Percentiles rank a stretch among this genome's conserved stretches.
Evolutionary conservation across 2,888 invertebrate genomes (phyloP).

Genomic region (Vanessa cardui): DNA sequence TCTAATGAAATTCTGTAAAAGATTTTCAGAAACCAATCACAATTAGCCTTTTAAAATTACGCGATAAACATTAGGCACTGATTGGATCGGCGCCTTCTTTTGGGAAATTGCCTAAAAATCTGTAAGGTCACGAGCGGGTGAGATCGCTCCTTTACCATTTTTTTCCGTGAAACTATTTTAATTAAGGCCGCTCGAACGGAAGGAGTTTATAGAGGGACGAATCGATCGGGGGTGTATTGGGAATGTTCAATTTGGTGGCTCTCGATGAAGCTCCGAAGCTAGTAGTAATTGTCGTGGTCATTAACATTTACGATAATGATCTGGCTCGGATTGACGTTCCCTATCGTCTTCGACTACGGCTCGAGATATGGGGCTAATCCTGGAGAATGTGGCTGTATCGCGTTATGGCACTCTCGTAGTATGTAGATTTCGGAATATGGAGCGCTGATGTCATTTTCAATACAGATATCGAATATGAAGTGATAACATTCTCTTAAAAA

Average conservation of each 20-base stretch:
- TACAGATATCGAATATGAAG: constrained; percentile 3
- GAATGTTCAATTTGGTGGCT: constrained; percentile 69
- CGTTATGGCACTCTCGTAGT: constrained; percentile 27
- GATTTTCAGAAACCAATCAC: constrained; percentile 36
- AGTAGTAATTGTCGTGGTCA: constrained; percentile 75
- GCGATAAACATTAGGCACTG: constrained; percentile 39
- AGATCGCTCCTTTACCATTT: constrained; percentile 63
- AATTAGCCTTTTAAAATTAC: constrained; percentile 37
- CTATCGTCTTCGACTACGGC: constrained; percentile 63
- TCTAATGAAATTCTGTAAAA: constrained; percentile 10
- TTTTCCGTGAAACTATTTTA: constrained; percentile 75
- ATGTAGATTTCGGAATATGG: constrained; percentile 38
- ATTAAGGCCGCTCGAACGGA: constrained; percentile 70
- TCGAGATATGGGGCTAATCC: constrained; percentile 59
- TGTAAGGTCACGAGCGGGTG: constrained; percentile 51
- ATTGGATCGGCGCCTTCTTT: constrained; percentile 44
- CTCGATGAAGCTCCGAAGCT: constrained; percentile 62
- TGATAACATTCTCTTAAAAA: too few relatives aligned
- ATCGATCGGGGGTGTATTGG: constrained; percentile 67
- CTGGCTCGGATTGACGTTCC: constrained; percentile 66
- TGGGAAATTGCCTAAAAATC: constrained; percentile 39
- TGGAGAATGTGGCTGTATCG: constrained; percentile 41
- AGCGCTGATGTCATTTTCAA: constrained; percentile 39
- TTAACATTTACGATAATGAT: constrained; percentile 81
- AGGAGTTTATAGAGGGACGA: constrained; percentile 73